Conservation (phyloP, 30 jellyfish, hydroid and myxozoan species). For the Mastigias papua region DNA sequence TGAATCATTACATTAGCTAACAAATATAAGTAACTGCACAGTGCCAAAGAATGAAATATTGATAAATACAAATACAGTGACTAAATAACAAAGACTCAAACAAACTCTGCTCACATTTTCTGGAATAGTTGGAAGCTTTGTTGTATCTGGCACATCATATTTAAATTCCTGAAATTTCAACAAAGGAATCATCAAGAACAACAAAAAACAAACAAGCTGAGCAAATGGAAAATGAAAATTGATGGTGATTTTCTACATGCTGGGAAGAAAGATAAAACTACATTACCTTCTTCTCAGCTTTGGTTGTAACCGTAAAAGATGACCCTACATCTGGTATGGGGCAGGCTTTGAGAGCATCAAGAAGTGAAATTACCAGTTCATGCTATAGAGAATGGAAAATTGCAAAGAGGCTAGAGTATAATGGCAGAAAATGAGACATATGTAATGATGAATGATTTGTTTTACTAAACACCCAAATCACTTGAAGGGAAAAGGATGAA, state of each 20-base stretch:
- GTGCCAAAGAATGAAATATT: too few species aligned
- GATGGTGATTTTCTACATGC: not conserved
- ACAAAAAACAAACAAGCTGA: not conserved
- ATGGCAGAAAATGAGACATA: not conserved
- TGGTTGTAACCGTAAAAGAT: conserved; percentile 42
- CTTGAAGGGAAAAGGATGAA: too few species aligned
- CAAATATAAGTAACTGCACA: too few species aligned
- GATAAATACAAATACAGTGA: not conserved
- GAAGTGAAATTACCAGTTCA: conserved; percentile 41
- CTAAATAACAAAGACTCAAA: not conserved
- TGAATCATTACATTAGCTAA: too few species aligned
- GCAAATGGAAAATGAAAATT: not conserved
- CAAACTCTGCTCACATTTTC: conserved; percentile 76
- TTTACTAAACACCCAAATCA: too few species aligned
- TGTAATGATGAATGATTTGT: not conserved
- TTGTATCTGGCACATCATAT: conserved; percentile 88
- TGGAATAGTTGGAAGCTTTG: conserved; percentile 96
- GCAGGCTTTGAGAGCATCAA: conserved; percentile 48
- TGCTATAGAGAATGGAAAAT: conserved; percentile 13
- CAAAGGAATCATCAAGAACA: not conserved
- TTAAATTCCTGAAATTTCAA: conserved; percentile 58
- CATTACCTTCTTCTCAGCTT: not conserved
- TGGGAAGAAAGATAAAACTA: not conserved
- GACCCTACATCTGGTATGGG: conserved; percentile 79
- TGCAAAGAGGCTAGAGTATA: not conserved